Conservation (phyloP, 2,113 vertebrate genomes). For the Chaetodon trifascialis region DNA sequence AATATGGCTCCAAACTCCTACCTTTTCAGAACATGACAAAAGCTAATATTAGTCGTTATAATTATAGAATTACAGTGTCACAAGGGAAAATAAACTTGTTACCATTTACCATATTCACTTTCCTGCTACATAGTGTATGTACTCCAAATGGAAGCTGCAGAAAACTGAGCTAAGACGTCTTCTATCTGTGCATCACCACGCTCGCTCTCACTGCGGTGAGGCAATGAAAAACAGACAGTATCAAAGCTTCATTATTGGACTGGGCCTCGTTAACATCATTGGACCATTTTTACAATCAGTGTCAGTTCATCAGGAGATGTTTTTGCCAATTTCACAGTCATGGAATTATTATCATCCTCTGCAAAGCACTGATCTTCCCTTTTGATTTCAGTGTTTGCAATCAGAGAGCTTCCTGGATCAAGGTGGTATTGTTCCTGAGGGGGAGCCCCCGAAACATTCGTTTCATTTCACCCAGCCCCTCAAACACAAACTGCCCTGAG, state of each 20-base stretch:
- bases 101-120: neutral
- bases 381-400: conserved; percentile 32
- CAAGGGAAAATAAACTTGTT: neutral
- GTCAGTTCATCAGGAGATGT: neutral
- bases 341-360: neutral
- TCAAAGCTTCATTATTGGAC: neutral
- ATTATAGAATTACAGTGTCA: neutral
- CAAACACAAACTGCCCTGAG: conserved; percentile 52
- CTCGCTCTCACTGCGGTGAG: neutral
- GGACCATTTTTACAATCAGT: neutral
- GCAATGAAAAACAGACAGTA: neutral
- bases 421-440: conserved; percentile 25
- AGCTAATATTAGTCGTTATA: neutral
- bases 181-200: too few species aligned
- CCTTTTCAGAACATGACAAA: neutral
- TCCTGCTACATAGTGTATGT: neutral
- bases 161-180: too few species aligned
- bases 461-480: conserved; percentile 69
- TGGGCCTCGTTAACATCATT: too few species aligned
- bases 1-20: neutral
- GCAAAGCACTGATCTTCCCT: conserved; percentile 9
- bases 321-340: neutral
- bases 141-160: neutral
- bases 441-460: conserved; percentile 60
- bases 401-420: conserved; percentile 26